Base-by-base conservation (phyloP, 2,797 vertebrate genomes). In the Argyrosomus regius region DNA sequence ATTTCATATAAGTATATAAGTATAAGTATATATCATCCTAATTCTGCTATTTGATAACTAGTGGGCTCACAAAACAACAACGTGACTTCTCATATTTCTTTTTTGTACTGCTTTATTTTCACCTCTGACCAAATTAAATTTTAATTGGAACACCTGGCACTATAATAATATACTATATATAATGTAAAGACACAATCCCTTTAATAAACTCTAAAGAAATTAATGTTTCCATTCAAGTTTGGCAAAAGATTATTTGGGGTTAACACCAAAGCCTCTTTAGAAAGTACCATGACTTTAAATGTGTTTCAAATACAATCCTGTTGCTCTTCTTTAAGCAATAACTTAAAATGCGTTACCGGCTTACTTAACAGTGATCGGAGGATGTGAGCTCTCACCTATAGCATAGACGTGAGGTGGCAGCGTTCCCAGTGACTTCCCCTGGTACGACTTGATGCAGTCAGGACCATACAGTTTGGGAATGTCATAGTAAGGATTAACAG, bases 401-500 rank as follows among this genome's bases (percentile, higher is more conserved):
- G 98, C 98, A 82, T 96, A 99, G 76, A 99, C 98, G 58, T 99
- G 98, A 59, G 98, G 98, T 9, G 98, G 96, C 81, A 97, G 91
- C 0, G 97, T 99, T 62, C 98, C 98, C 76, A 99, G 96, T 6
- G 98, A 99, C 84, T 94, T 97, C 35, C 98, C 98, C 72, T 91
- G 95, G 88, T 99, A 99, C 0, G 94, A 96, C 89, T 97, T 98
- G 91, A 99, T 97, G 86, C 95, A 78, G 3, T 98, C 97, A 14
- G 96, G 95, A 62, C 96, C 89, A 67, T 99, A 99, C 69, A 99
- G 95, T 89, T 97, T 98, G 52, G 97, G 97, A 81, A 99, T 96
- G 89, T 99, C 97, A 86, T 95, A 98, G 91, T 99, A 99, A 2
- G 98, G 98, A 79, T 99, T 99, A 87, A 99, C 97, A 83, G 98